Percentiles rank a stretch among this genome's conserved stretches.
Evolutionary conservation across 2,113 vertebrate genomes (phyloP).

Genomic region (Datnioides undecimradiatus): DNA sequence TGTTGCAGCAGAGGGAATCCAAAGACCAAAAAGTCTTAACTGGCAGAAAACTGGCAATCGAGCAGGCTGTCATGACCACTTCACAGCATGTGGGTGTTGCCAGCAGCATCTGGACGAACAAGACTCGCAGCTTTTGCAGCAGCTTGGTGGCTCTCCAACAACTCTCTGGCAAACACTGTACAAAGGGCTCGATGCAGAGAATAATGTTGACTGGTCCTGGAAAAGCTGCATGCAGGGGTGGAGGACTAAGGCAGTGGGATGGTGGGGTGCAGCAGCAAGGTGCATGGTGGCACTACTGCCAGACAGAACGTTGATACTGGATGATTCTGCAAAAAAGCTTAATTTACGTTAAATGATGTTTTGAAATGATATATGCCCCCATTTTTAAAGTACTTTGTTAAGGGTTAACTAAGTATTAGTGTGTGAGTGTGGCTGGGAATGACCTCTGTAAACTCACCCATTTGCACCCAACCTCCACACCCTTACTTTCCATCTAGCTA

Average conservation of each 20-base stretch:
- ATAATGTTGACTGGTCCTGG: constrained; percentile 53
- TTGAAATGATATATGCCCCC: neutral
- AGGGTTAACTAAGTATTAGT: neutral
- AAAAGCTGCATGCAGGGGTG: constrained; percentile 48
- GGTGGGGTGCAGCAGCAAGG: constrained; percentile 50
- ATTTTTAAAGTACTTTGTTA: neutral
- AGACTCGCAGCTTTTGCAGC: constrained; percentile 57
- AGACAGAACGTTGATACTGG: neutral
- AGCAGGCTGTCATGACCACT: constrained; percentile 60
- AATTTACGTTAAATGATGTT: neutral
- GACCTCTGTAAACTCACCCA: neutral
- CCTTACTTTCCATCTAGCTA: neutral
- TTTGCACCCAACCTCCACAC: neutral
- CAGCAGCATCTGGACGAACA: constrained; percentile 70
- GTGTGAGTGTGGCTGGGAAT: neutral
- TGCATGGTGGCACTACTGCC: constrained; percentile 42
- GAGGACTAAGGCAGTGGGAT: constrained; percentile 27
- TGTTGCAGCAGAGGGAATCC: constrained; percentile 44
- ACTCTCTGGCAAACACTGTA: constrained; percentile 32
- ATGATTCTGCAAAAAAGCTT: constrained; percentile 12
- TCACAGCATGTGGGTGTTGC: constrained; percentile 49
- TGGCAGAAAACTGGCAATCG: constrained; percentile 67
- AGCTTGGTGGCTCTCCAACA: constrained; percentile 62
- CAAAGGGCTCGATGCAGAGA: constrained; percentile 44
- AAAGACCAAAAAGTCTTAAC: constrained; percentile 56